Evolutionary conservation across 2,113 vertebrate genomes (phyloP).

Genomic region (Syngnathus scovelli): DNA sequence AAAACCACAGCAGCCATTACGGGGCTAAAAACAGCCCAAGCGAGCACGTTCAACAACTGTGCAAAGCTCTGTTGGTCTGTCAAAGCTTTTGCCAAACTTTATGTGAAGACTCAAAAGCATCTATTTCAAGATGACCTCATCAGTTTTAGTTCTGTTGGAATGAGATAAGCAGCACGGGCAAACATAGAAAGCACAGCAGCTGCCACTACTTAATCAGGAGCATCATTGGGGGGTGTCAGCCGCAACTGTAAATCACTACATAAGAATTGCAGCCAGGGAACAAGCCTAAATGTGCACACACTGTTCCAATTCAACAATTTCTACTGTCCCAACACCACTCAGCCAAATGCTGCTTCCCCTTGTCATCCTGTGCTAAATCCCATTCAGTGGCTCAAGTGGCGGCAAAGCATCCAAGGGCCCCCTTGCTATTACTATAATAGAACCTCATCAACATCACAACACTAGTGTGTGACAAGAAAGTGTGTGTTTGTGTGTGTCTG

Average conservation of each 20-base stretch:
- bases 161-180: conserved; percentile 16
- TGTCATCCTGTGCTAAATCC: conserved; percentile 32
- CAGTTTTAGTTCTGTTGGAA: conserved; percentile 2
- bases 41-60: conserved; percentile 11
- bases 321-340: background rate
- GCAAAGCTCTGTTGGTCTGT: conserved; percentile 7
- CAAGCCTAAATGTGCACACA: conserved; percentile 3
- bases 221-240: conserved; percentile 24
- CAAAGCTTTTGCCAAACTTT: background rate
- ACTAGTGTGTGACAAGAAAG: conserved; percentile 23
- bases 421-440: conserved; percentile 31
- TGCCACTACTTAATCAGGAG: conserved; percentile 39
- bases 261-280: conserved; percentile 17
- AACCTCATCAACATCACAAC: conserved; percentile 67
- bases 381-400: conserved; percentile 34
- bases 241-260: conserved; percentile 36
- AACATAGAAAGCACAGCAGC: conserved; percentile 36
- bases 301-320: conserved; percentile 1
- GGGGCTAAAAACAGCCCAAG: conserved; percentile 33
- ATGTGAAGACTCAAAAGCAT: background rate
- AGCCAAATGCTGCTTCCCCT: conserved; percentile 20
- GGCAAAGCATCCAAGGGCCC: conserved; percentile 33
- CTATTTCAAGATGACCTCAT: background rate
- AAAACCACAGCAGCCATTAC: conserved; percentile 51
- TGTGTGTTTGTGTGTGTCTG: background rate